Base-by-base conservation (phyloP, 2,888 invertebrate species). In the Neuroscelio doddi region DNA sequence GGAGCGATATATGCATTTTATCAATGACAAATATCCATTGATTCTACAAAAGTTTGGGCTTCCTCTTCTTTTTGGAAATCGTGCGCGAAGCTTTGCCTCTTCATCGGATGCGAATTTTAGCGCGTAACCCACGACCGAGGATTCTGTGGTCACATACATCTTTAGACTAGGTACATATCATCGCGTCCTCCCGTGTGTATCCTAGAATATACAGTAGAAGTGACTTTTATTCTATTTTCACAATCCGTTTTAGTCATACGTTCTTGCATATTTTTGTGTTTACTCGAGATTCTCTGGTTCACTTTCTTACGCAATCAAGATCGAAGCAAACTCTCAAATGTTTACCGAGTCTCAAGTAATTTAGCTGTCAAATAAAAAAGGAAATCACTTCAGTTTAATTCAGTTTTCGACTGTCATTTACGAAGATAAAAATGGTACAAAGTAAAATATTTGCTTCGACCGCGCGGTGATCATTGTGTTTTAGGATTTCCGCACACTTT, bases 141-240 rank as follows among this genome's bases (percentile, higher is more conserved):
- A 57, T 47, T 17, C 14, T 12, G 24, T 46, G 44, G 47, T 45
- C 52, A 57, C 69, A 58, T 67, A 61, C 55, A 69, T 64, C 64
- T 58, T 62, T 80, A 80, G 80, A 55, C 69, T 81, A 80, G 80
- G 68, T 74, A 81, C 80, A 80, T 81, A 81, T 81, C 81, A 80
- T 80, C 72, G 76, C 74, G 73, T 78, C 73, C 75, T 77, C 78
- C 73, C 74, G 67, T 67, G 53, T 66, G 58, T 63, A 55, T 58
- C 58, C 38, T 63, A 58, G 41, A 58, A 21, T 47, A 45, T 52
- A 53, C 29, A 51, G 51, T 39, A 46, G 47, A 26, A 38, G 26
- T 38, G 46, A 29, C 44, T 34, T 55, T 53, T 46, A 41, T 53
- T 49, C 26, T 51, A 62, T 27, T 55, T 56, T 55, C 44, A 61